Base-by-base conservation (phyloP, 2,888 invertebrate species). In the Dicyrtomina minuta region DNA sequence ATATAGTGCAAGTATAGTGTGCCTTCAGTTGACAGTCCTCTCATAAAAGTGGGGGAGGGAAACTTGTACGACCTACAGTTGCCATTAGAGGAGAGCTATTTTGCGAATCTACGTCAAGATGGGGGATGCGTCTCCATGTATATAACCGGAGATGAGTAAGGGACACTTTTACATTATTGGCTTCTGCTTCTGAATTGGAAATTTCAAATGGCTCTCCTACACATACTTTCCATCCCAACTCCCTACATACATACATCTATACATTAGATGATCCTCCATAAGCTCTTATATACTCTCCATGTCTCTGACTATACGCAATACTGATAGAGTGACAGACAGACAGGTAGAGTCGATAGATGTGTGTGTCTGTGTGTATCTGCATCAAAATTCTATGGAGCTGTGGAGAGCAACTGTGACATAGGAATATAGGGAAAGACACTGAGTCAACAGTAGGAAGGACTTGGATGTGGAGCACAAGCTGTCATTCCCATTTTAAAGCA, bases 141-240 rank as follows among this genome's bases (percentile, higher is more conserved):
- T 44, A 61, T 49, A 33, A 39, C 15, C 39, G 49, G 49, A 33
- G 53, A 64, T 64, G 64, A 60, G 60, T 62, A 59, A 27, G 66
- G 59, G 66, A 70, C 70, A 70, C 70, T 70, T 70, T 66, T 20
- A 59, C 60, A 70, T 70, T 60, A 70, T 66, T 70, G 66, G 70
- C 66, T 70, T 70, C 41, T 44, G 53, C 55, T 65, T 53, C 17
- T 64, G 64, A 51, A 64, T 51, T 49, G 53, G 64, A 39, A 51
- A 51, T 64, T 64, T 39, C 51, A 39, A 26, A 58, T 27, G 39
- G 58, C n/a, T 39, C 33, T 2, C 17, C 8, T 8, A 20, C 8
- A 17, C 17, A 22, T 3, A 17, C 15, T 8, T 17, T 51, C 22
- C 20, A 12, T 39, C 10, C 58, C 15, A n/a, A n/a, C n/a, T n/a